Conservation (phyloP, 2,888 invertebrate genomes). For the Zhuqinia jingwanae region DNA sequence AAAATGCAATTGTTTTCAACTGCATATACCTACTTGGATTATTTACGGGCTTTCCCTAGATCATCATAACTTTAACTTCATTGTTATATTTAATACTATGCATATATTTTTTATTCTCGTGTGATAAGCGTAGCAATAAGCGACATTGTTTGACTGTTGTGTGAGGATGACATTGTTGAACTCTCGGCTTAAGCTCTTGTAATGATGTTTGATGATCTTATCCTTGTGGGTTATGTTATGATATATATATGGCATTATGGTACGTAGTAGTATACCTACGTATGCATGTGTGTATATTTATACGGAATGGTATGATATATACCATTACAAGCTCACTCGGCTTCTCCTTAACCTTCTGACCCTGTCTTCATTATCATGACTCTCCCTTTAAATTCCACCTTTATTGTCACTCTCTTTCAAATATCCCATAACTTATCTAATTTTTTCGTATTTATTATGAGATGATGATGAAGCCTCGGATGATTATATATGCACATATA, state of each 20-base stretch:
- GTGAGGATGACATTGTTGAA: too few species aligned
- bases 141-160: not conserved
- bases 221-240: too few species aligned
- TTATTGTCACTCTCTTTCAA: constrained; percentile 58
- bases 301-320: too few species aligned
- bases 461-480: not conserved
- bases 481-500: not conserved
- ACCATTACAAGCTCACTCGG: not conserved
- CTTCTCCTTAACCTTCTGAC: constrained; percentile 58
- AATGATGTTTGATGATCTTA: too few species aligned
- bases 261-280: too few species aligned
- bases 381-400: constrained; percentile 52
- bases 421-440: constrained; percentile 54
- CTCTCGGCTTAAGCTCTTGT: too few species aligned
- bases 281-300: too few species aligned
- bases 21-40: not conserved
- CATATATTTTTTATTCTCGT: not conserved
- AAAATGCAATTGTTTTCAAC: not conserved
- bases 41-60: not conserved
- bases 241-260: too few species aligned
- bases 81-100: too few species aligned
- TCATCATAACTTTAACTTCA: too few species aligned
- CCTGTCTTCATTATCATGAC: constrained; percentile 40
- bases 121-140: not conserved
- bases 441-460: not conserved